phyloP scores from a whole-genome alignment of 2,797 vertebrate species.

The Sphenopsis melanotis region DNA sequence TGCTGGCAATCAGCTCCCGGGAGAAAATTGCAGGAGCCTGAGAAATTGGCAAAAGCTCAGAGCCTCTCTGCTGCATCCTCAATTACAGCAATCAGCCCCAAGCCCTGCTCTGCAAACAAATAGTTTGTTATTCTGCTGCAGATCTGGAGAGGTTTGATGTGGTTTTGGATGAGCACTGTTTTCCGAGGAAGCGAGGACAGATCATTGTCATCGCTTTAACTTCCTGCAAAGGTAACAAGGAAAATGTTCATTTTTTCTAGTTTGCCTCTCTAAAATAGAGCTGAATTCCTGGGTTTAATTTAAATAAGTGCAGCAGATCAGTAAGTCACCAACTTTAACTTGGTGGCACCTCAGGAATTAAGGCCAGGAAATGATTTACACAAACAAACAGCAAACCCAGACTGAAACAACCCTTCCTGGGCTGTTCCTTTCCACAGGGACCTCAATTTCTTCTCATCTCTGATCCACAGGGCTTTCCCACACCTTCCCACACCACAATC shows the following conservation, averaged over 20 bases:
- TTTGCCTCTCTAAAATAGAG: rapidly evolving
- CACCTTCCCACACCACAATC: neutral
- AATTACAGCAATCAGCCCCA: neutral
- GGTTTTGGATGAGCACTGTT: neutral
- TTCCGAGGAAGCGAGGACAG: neutral
- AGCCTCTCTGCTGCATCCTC: neutral
- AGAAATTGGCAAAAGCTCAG: neutral
- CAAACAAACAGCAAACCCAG: rapidly evolving
- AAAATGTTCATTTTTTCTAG: neutral
- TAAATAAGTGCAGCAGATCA: neutral
- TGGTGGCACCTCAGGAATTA: no score
- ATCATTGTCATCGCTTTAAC: neutral
- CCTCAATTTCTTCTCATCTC: neutral
- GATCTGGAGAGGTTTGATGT: neutral
- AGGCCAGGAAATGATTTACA: neutral
- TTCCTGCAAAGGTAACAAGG: neutral
- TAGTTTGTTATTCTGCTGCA: neutral
- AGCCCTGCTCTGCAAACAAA: neutral
- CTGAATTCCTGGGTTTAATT: neutral
- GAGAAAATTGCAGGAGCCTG: neutral
- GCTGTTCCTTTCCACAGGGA: rapidly evolving
- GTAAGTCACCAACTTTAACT: neutral
- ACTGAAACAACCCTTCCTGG: neutral
- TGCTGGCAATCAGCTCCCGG: neutral
- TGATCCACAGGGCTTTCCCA: neutral